Evolutionary conservation across 2,797 vertebrate species (phyloP).

Genomic region (Mormyrops boulengeri): DNA sequence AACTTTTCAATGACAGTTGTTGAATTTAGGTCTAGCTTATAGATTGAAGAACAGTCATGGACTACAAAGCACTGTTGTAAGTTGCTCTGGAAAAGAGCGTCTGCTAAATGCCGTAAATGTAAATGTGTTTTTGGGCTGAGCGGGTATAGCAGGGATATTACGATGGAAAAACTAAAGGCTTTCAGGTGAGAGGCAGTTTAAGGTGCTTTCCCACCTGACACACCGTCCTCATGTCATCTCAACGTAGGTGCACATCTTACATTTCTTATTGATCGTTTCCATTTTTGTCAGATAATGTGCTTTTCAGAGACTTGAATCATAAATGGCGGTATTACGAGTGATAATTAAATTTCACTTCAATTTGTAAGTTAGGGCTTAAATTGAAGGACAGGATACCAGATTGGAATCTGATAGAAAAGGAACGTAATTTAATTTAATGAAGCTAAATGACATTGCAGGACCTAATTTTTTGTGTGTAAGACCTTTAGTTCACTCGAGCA

Average conservation of each 20-base stretch:
- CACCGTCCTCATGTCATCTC: neutral
- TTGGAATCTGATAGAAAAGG: neutral
- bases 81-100: too few relatives aligned
- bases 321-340: neutral
- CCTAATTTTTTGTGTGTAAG: neutral
- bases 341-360: conserved; percentile 10
- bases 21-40: too few relatives aligned
- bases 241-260: neutral
- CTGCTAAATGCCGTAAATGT: too few relatives aligned
- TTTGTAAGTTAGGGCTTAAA: neutral
- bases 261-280: neutral
- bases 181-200: neutral
- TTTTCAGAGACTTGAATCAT: neutral
- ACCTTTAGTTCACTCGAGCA: neutral
- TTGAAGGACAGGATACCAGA: neutral
- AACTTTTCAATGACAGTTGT: too few relatives aligned
- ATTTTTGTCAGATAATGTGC: neutral
- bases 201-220: neutral
- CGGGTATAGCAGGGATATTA: neutral
- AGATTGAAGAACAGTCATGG: too few relatives aligned
- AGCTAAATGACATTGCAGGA: neutral
- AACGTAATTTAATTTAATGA: conserved; percentile 7
- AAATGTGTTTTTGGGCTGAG: neutral
- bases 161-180: neutral
- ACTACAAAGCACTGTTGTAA: too few relatives aligned